Evolutionary conservation across 2,797 vertebrate species (phyloP).

Genomic region (Chelidonichthys spinosus): DNA sequence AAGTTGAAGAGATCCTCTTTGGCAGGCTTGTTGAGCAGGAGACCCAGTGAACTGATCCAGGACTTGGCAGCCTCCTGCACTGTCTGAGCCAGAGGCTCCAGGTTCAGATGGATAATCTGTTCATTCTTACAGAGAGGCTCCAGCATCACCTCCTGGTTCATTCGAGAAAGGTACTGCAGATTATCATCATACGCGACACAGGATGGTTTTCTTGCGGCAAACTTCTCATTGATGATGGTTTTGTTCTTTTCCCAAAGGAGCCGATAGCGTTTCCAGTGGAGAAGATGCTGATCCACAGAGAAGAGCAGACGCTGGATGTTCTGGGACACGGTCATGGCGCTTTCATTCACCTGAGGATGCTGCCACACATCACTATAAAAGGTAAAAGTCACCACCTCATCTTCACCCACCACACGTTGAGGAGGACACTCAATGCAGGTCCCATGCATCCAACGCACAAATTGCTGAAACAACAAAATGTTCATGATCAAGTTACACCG

Average conservation of each 20-base stretch:
- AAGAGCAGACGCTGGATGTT: slow-evolving; percentile 86
- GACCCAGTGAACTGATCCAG: slow-evolving; percentile 89
- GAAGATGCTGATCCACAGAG: slow-evolving; percentile 83
- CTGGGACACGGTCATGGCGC: slow-evolving; percentile 83
- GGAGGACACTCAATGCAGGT: slow-evolving; percentile 92
- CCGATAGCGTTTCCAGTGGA: slow-evolving; percentile 89
- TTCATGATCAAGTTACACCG: neutral
- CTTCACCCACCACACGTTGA: slow-evolving; percentile 79
- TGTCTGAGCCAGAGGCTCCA: slow-evolving; percentile 83
- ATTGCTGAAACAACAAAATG: slow-evolving; percentile 79
- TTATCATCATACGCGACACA: slow-evolving; percentile 90
- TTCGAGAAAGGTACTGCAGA: slow-evolving; percentile 87
- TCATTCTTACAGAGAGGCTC: slow-evolving; percentile 85
- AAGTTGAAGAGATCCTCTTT: slow-evolving; percentile 87
- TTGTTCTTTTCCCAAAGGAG: slow-evolving; percentile 92
- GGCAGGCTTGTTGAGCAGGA: slow-evolving; percentile 88
- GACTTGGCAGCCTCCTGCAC: slow-evolving; percentile 86
- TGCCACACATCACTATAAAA: slow-evolving; percentile 90
- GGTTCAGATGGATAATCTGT: slow-evolving; percentile 87
- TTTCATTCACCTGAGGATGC: slow-evolving; percentile 86
- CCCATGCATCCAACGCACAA: slow-evolving; percentile 94
- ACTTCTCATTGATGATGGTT: slow-evolving; percentile 86
- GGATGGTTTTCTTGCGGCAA: slow-evolving; percentile 88
- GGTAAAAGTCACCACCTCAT: slow-evolving; percentile 84
- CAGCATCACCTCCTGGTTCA: slow-evolving; percentile 83